Base-by-base conservation (phyloP, 2,113 vertebrate species). In the Verasper variegatus region DNA sequence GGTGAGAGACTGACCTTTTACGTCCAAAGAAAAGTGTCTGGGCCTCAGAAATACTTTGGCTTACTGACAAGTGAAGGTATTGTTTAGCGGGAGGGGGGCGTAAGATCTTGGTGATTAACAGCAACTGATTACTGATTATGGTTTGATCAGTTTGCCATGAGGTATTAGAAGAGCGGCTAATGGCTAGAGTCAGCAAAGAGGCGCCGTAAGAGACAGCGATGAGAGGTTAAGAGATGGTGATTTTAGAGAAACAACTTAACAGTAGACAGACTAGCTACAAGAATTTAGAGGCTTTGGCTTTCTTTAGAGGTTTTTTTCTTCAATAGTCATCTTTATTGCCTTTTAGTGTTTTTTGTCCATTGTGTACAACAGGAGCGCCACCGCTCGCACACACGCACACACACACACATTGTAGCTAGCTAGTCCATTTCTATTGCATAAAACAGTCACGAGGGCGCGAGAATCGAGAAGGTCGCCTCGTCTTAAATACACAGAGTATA, bases 161-260 rank as follows among this genome's bases (percentile, higher is more conserved):
- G 95, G 96, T 95, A 98, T 98, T 98, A 98, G 95, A 95, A 94
- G 85, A 94, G 92, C 94, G 59, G 91, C 93, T 92, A 64, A 80
- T 71, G 51, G 92, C 89, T 87, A 87, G 77, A 89, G 94, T 94
- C 94, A 97, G 97, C 97, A 95, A 94, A 93, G 93, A 96, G 96
- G 95, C 95, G 92, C 94, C 95, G 91, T 96, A 89, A 96, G 96
- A 95, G 95, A 97, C 95, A 96, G 96, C 95, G 91, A 97, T 96
- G 96, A 98, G 94, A 95, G 94, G 95, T 96, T 96, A 97, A 96
- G 88, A 96, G 96, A 96, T 93, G 94, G 95, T 96, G 96, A 93
- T 95, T 96, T 95, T 96, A 95, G 87, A 92, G 78, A 92, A 92
- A 89, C 93, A 94, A 80, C 84, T 89, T 91, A 89, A 90, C 75